Percentiles rank a stretch among this genome's conserved stretches.
Evolutionary conservation across 1,140 invertebrate species (phyloP).

Genomic region (Megalonaias nervosa): DNA sequence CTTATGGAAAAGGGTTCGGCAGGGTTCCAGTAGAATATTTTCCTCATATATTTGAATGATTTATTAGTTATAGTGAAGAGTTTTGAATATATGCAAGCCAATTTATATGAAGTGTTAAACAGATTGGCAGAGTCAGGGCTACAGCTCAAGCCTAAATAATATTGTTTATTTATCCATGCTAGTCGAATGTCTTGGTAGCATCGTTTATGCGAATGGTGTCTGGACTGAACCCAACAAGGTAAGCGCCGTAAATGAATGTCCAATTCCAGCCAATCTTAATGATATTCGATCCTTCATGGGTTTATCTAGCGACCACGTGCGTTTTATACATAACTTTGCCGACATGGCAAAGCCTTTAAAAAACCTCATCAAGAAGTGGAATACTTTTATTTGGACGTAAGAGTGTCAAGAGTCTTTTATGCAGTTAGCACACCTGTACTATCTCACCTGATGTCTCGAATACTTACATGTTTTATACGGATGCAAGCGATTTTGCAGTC

Average conservation of each 20-base stretch:
- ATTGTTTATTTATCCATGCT: constrained; percentile 16
- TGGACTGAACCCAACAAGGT: constrained; percentile 8
- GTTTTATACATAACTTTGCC: too few relatives aligned
- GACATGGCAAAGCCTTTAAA: too few relatives aligned
- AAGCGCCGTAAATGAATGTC: constrained; percentile 6
- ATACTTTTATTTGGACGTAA: too few relatives aligned
- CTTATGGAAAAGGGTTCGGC: constrained; percentile 41
- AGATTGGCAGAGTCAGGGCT: constrained; percentile 5
- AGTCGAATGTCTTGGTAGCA: constrained; percentile 5
- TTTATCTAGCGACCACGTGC: too few relatives aligned
- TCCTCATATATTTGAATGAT: constrained; percentile 30
- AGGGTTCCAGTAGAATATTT: constrained; percentile 24
- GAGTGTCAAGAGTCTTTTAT: too few relatives aligned
- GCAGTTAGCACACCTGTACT: too few relatives aligned
- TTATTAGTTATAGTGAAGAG: constrained; percentile 27
- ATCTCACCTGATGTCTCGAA: too few relatives aligned
- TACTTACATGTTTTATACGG: too few relatives aligned
- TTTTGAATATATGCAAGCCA: constrained; percentile 15
- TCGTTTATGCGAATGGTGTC: not conserved
- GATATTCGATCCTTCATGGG: too few relatives aligned
- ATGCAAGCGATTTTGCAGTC: too few relatives aligned
- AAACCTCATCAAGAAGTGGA: too few relatives aligned
- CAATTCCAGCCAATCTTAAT: not conserved
- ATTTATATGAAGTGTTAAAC: constrained; percentile 16
- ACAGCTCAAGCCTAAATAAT: constrained; percentile 34